phyloP scores from a whole-genome alignment of 2,888 invertebrate genomes.

The Chloroclystis v-ata region DNA sequence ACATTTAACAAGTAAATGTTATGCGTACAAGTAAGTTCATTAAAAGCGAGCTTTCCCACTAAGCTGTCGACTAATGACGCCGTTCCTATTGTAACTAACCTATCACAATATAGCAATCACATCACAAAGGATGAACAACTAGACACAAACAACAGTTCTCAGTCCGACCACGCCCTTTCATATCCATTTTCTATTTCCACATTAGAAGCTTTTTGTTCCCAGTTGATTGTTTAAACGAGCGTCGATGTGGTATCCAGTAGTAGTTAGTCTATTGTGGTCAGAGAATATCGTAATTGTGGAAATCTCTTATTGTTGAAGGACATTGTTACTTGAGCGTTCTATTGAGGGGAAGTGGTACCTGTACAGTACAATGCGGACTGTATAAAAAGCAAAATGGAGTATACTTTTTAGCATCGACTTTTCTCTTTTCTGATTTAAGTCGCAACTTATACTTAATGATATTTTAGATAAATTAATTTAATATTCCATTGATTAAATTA shows the following conservation, averaged over 20 bases:
- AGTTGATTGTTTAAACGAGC: slow-evolving; percentile 77
- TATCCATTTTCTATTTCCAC: slow-evolving; percentile 65
- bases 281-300: slow-evolving; percentile 66
- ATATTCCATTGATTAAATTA: no score
- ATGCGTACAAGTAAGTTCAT: no score
- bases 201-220: slow-evolving; percentile 75
- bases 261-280: slow-evolving; percentile 71
- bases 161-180: slow-evolving; percentile 31
- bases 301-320: slow-evolving; percentile 76
- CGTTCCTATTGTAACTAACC: no score
- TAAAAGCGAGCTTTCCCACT: not conserved
- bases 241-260: slow-evolving; percentile 73
- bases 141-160: slow-evolving; percentile 27
- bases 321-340: slow-evolving; percentile 59
- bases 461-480: no score
- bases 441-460: no score
- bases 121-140: not conserved
- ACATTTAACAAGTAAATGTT: no score
- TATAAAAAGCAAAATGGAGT: no score
- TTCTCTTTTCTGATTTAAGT: no score
- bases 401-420: no score
- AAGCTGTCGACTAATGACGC: no score
- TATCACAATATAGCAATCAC: not conserved
- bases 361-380: not conserved
- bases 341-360: slow-evolving; percentile 43